Base-by-base conservation (phyloP, 2,797 vertebrate genomes). In the Sebastes hopkinsi region DNA sequence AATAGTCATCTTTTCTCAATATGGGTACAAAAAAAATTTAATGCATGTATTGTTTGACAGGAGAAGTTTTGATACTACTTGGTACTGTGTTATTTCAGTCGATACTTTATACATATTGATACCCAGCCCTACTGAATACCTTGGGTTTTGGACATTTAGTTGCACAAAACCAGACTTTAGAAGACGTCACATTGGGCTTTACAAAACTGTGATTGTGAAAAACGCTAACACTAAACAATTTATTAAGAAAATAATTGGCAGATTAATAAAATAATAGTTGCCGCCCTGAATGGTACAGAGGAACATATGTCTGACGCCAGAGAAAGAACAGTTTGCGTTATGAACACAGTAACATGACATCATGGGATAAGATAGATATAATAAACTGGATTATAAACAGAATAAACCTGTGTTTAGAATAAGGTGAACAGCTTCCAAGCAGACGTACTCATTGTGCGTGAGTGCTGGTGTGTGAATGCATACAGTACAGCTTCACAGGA, bases 401-500 rank as follows among this genome's bases (percentile, higher is more conserved):
- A 75, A 83, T 32, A 71, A 82, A 80, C 16, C 6, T 29, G 60
- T 78, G 75, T 73, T 84, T 29, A 50, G 61, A 83, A 83, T 58
- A 62, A 69, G 58, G 86, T 87, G 76, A 81, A 4, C 38, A 55
- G 65, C 66, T 46, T 65, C 56, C 46, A 46, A 25, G 52, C 36
- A 55, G 58, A 72, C 30, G 7, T n/a, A 5, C 61, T 61, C 77
- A 75, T 72, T 77, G 85, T 86, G 75, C 36, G 66, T 20, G 56
- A 75, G 60, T 64, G 75, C 22, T 67, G 12, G 60, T 72, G 75
- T 75, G 60, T 88, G 83, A 89, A 79, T 69, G 55, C 60, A 72
- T 72, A 68, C 29, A 76, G 73, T 67, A 74, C 66, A 59, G 74
- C 80, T 91, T 78, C 56, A 87, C 82, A 89, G 90, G 88, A 93